Base-by-base conservation (phyloP, 1,140 invertebrate genomes). In the Lutraria rhynchaena region DNA sequence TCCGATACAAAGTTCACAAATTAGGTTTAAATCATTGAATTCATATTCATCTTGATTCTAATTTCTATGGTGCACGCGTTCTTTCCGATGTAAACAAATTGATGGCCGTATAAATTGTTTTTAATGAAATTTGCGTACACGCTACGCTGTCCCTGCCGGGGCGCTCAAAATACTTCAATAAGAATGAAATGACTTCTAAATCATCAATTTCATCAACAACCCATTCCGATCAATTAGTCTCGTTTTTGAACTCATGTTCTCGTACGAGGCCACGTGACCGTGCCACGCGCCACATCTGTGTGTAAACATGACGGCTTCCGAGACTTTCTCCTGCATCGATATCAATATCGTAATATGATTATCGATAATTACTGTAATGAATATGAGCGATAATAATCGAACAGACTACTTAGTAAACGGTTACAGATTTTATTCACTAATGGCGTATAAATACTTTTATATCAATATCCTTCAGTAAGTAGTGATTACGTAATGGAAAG, bases 221-320 rank as follows among this genome's bases (percentile, higher is more conserved):
- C 41, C 63, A 46, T 49, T 67, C 27, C 29, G 37, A 49, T 46
- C 63, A 67, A 67, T 67, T 67, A 51, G 31, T 13, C 46, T 49
- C 44, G 13, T 29, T 22, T 35, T 49, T 67, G 37, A 17, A 41
- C 44, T 27, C 44, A 49, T 67, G 44, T 37, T 27, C 24, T 31
- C 31, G 24, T 9, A 49, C 33, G n/a, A 24, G 73, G 35, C 63
- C 78, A 73, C 78, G 67, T 74, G 78, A 35, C 24, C 44, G n/a
- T 46, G 78, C 55, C 67, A 65, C 67, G 78, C 67, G 70, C 58
- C 58, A 57, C 78, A 81, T 74, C 78, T 81, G 78, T 37, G 29
- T 46, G 63, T 55, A 80, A 80, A 80, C 55, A 69, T 69, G 65
- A 51, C 63, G 63, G 63, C 51, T 41, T 41, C 11, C 44, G 63